Conservation (phyloP, 2,113 vertebrate species). For the Petaurus breviceps region DNA sequence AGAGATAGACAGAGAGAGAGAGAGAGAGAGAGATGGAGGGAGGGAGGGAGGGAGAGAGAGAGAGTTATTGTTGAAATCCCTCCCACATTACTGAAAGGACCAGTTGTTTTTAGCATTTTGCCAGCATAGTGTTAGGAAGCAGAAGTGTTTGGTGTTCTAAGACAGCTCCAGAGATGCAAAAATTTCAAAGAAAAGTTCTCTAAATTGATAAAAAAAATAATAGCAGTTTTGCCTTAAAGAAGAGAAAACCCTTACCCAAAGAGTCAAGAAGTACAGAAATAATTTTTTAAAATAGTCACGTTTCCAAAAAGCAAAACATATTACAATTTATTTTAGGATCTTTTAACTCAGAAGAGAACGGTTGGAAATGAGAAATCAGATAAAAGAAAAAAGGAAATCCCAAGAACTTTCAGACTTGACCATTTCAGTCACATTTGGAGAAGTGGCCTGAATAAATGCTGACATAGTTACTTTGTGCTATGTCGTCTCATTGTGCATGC, state of each 20-base stretch:
- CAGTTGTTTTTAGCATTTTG: not conserved
- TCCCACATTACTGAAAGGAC: not conserved
- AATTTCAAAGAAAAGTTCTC: not conserved
- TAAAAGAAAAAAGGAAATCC: not conserved
- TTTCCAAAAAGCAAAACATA: not conserved
- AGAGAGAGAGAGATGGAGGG: not conserved
- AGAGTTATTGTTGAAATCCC: not conserved
- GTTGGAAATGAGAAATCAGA: not conserved
- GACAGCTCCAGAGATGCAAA: not conserved
- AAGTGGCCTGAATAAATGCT: conserved; percentile 59
- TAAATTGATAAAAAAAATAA: not conserved
- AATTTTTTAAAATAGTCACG: not conserved
- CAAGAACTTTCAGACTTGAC: not conserved
- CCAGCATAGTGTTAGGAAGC: not conserved
- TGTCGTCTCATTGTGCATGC: conserved; percentile 51
- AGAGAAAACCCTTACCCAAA: not conserved
- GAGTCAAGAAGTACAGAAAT: not conserved
- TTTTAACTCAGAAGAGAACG: not conserved
- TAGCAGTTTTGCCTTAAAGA: not conserved
- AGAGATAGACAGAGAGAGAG: not conserved
- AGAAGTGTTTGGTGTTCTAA: not conserved
- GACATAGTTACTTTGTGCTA: conserved; percentile 48
- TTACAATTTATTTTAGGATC: not conserved
- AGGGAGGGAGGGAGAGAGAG: too few relatives aligned
- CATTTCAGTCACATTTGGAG: conserved; percentile 13